Conservation (phyloP, 1,140 invertebrate genomes). For the Drosophila melanogaster region Release_6_plus_ISO1_MT NT_037436.4:8029501-8030000, state of each 20-base stretch:
- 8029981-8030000: slow-evolving; percentile 78
- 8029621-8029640: not conserved
- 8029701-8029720: slow-evolving; percentile 56
- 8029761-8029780: slow-evolving; percentile 29
- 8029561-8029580: no score
- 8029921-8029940: slow-evolving; percentile 70
- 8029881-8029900: slow-evolving; percentile 82
- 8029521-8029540: not conserved
- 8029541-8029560: no score
- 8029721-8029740: slow-evolving; percentile 39
- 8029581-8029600: no score
- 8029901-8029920: slow-evolving; percentile 74
- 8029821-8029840: slow-evolving; percentile 47
- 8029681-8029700: slow-evolving; percentile 39
- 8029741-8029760: slow-evolving; percentile 8
- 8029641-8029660: not conserved
- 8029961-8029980: slow-evolving; percentile 26
- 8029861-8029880: slow-evolving; percentile 78
- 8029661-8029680: slow-evolving; percentile 41
- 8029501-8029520: not conserved
- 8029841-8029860: slow-evolving; percentile 15
- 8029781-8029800: slow-evolving; percentile 28
- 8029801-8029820: not conserved
- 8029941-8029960: slow-evolving; percentile 5
- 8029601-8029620: not conserved